Evolutionary conservation across 2,888 invertebrate species (phyloP), one percentile per base, ranked within the genome.

Genomic region (Ditula angustiorana): DNA sequence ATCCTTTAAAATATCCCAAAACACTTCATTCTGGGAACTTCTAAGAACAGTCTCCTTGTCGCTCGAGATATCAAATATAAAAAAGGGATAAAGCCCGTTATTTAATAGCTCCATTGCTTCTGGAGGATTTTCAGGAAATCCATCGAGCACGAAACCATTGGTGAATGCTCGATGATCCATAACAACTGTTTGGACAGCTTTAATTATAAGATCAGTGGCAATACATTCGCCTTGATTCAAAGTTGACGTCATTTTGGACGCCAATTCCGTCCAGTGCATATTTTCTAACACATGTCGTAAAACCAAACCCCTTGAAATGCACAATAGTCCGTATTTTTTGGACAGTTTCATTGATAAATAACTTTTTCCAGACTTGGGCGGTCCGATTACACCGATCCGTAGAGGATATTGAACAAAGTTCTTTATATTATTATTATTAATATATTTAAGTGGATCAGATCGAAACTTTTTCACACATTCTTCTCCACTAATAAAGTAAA

Each of bases 341-440:
- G 92, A 86, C 26, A 95, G 87, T 72, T 94, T 91, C 52, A 88
- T 82, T 3, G 94, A 92, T 37, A 96, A 76, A 3, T 87, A 84
- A 56, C 94, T 94, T 85, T 94, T 95, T 0, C 95, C 95, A 28
- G 93, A 94, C 77, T 94, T 95, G 2, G 95, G 94, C 19, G 95
- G 92, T 5, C 95, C 95, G 53, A 94, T 93, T 23, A 95, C 78
- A 24, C 93, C 88, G 49, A 95, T 81, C 70, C 89, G 90, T 10
- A 94, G 80, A 2, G 94, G 94, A 69, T 93, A 85, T 64, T 92
- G 76, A n/a, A 91, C 88, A 72, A 89, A 93, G 10, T 79, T 74
- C 28, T 83, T 76, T 11, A 93, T 86, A 52, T 85, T 84, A 24
- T 91, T 82, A 62, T 77, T 75, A 8, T 73, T 66, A 5, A 94